Evolutionary conservation across 1,140 invertebrate genomes (phyloP), one percentile per base, ranked within the genome.

Genomic region (Listronotus bonariensis): DNA sequence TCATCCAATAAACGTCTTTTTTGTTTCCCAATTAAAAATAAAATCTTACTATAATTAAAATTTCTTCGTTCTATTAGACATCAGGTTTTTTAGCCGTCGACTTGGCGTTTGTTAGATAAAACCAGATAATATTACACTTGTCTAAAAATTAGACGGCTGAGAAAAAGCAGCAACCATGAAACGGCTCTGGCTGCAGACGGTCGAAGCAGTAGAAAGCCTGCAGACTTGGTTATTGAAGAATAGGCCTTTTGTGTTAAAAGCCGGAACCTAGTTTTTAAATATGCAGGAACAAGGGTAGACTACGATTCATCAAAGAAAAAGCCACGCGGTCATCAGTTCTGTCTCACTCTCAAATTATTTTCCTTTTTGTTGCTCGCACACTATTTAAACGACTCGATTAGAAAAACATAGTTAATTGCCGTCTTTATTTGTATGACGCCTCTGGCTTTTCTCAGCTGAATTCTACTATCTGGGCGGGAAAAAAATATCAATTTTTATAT

Each of bases 41-140:
- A 52, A 52, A 52, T 18, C 34, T 36, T 31, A 31, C 31, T 34
- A 8, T 52, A 52, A 36, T 36, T 14, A 36, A 36, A 52, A 52
- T n/a, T 14, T 52, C 34, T 52, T 31, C 14, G 31, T 52, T 36
- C 31, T 17, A 38, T 52, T 20, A 36, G 9, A 12, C 34, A 12
- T 52, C 8, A 26, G 31, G 8, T 5, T n/a, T 20, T n/a, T 14
- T 14, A 2, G 26, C 31, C 34, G 34, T 36, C 8, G 7, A 12
- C 3, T 36, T 14, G 7, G 26, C 15, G 31, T 34, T 14, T 14
- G 49, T 38, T 14, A 52, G 49, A 52, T 52, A 52, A 52, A 34
- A 38, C 49, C 9, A 52, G 49, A 52, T 52, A 52, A 52, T 36
- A 52, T 52, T 52, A 52, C 49, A 52, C 49, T 52, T 52, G 49